Evolutionary conservation across 2,888 invertebrate genomes (phyloP).

Genomic region (Aphidoletes aphidimyza): DNA sequence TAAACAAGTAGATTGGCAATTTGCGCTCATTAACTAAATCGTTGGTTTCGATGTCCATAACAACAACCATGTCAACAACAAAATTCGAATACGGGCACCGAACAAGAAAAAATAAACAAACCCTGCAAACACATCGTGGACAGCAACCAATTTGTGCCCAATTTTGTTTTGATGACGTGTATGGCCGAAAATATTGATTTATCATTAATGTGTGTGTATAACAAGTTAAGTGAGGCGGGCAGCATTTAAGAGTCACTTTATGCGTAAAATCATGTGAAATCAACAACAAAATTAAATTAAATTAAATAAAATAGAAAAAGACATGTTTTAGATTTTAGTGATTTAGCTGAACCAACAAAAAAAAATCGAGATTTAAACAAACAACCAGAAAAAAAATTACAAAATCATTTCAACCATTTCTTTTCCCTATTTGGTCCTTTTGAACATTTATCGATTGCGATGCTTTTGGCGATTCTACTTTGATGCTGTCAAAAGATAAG

Average conservation of each 20-base stretch:
- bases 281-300: not conserved
- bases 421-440: not conserved
- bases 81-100: not conserved
- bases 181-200: not conserved
- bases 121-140: not conserved
- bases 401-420: no score
- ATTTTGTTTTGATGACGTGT: not conserved
- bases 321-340: no score
- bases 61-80: not conserved
- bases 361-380: no score
- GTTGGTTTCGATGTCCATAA: not conserved
- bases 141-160: not conserved
- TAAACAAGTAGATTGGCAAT: not conserved
- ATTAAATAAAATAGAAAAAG: no score
- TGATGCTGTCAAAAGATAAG: not conserved
- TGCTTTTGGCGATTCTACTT: not conserved
- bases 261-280: constrained; percentile 13
- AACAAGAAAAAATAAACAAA: not conserved
- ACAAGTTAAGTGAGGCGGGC: not conserved
- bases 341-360: not conserved
- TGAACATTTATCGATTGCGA: not conserved
- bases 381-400: no score
- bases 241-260: constrained; percentile 15
- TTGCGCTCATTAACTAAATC: not conserved
- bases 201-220: constrained; percentile 19